Base-by-base conservation (phyloP, 2,797 vertebrate species). In the Coreius guichenoti region DNA sequence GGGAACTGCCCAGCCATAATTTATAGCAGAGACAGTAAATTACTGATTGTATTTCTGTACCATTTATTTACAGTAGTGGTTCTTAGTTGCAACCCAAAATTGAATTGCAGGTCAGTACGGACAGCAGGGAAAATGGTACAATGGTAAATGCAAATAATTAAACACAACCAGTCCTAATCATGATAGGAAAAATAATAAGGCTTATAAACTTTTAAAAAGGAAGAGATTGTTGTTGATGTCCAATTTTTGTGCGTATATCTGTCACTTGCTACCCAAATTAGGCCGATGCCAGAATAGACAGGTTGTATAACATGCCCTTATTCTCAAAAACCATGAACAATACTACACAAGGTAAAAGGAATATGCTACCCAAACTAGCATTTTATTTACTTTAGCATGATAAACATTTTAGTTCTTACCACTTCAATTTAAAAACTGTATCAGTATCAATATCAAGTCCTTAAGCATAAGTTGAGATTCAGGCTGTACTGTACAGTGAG, bases 41-140 rank as follows among this genome's bases (percentile, higher is more conserved):
- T 80, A 79, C 77, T 47, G 77, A 79, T 29, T 79, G 58, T 23
- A 79, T 79, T 79, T 79, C 43, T 29, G 58, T 47, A 23, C 77
- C 56, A 79, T 65, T 79, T 47, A 79, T 79, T 79, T 65, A 65
- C 77, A 65, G 39, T 65, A 79, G 58, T 47, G 58, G 26, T 65
- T 65, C 17, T 65, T 26, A 61, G 8, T 8, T 43, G 16, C 36
- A 45, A 61, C 23, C 54, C 36, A 43, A 43, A 78, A 43, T 4
- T 43, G 23, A 1, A 78, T 19, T 23, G 11, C 43, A 43, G 23
- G 23, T 43, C 33, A 61, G 54, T 58, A 26, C 8, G 39, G 33
- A 78, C 8, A 26, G 36, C 29, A 23, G 26, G 19, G 12, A n/a
- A 75, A 16, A 14, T 56, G 3, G 21, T 75, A 54, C 21, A 75